Base-by-base conservation (phyloP, 2,888 invertebrate species). In the Hypselothyrea guttata region DNA sequence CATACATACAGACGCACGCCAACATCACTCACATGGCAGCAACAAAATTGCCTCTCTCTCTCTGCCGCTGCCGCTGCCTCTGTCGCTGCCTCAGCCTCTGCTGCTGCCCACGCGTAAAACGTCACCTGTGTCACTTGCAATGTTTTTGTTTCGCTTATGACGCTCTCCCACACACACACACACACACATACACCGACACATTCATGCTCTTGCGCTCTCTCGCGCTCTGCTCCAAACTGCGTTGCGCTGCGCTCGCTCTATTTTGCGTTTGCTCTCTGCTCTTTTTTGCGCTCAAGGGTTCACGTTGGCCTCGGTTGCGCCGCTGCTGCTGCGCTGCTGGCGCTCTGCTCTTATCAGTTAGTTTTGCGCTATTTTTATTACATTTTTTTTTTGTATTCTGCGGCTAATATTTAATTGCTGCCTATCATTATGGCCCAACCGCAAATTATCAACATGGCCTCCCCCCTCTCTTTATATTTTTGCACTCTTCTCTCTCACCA, bases 51-150 rank as follows among this genome's bases (percentile, higher is more conserved):
- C 7, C 28, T 28, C 35, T 46, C 46, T 11, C 30, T 18, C 52
- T 8, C 28, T 37, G 12, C 12, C 16, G 11, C 22, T 38, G 11
- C 1, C 40, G 15, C 27, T 7, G 7, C 18, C 15, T 11, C 15
- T 12, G 33, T 34, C 30, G 27, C 13, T 27, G 33, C 31, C 31
- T n/a, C n/a, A n/a, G 12, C 30, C 7, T n/a, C 27, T 11, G 22
- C 15, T 42, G 31, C 18, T 15, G 64, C 70, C 69, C 70, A 71
- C 71, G 69, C 69, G 59, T 56, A 30, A 74, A 77, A 84, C 78
- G 78, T 84, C 78, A 78, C 84, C 84, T 78, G 84, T 78, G 84
- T 78, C 75, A 77, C 69, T 78, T 75, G 84, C 84, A 78, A 77
- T 78, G 83, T 82, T 84, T 84, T 84, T 81, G 48, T 71, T 64